Evolutionary conservation across 2,888 invertebrate species (phyloP).

Genomic region (Poecilus cupreus): DNA sequence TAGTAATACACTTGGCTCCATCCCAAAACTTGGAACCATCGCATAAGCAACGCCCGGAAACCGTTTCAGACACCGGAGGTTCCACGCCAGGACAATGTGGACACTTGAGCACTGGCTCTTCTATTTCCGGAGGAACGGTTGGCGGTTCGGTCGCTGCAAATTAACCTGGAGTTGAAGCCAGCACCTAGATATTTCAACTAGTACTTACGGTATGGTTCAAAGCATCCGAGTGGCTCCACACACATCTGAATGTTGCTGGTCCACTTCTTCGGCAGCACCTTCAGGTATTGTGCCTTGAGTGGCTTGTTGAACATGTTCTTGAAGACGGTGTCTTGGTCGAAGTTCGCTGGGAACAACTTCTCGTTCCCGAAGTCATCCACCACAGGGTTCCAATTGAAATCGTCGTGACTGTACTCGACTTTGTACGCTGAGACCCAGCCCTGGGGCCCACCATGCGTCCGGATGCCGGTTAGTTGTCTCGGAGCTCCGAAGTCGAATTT

Average conservation of each 20-base stretch:
- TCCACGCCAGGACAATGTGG: neutral
- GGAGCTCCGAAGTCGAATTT: constrained; percentile 87
- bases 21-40: constrained; percentile 86
- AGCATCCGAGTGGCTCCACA: constrained; percentile 87
- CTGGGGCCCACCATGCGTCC: constrained; percentile 81
- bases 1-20: constrained; percentile 82
- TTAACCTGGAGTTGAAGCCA: no score
- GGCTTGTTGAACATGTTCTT: constrained; percentile 83
- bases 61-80: constrained; percentile 64
- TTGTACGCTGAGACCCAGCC: constrained; percentile 87
- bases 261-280: constrained; percentile 84
- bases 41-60: constrained; percentile 73
- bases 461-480: constrained; percentile 85
- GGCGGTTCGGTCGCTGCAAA: neutral
- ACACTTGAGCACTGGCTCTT: neutral
- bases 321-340: constrained; percentile 78
- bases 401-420: constrained; percentile 84
- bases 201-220: constrained; percentile 80
- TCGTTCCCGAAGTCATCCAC: constrained; percentile 75
- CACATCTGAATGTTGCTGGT: constrained; percentile 82
- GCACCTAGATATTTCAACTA: no score
- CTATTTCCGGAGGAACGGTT: neutral
- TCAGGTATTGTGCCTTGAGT: constrained; percentile 82
- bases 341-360: constrained; percentile 83
- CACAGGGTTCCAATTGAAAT: constrained; percentile 82